A percentile compares a stretch with the other conserved stretches of the same genome.
These are phyloP conservation scores for Microplitis mediator DNA, from an alignment of 1,140 invertebrate species.

Conservation along the genomic window DNA sequence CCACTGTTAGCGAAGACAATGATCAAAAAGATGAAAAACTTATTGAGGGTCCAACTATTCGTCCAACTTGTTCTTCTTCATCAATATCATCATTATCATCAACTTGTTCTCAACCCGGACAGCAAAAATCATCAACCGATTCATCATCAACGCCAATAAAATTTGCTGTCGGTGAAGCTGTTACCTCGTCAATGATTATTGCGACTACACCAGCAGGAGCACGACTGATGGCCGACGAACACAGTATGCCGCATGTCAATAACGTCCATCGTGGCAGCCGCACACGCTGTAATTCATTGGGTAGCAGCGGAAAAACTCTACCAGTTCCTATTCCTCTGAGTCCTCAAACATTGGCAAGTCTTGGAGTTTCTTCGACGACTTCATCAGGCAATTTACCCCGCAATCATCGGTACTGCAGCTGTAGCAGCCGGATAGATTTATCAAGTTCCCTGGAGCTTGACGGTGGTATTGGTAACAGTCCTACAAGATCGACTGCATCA, in stretches of 20 bases:
- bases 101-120: too few relatives aligned
- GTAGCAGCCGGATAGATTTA: slow-evolving; percentile 74
- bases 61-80: too few relatives aligned
- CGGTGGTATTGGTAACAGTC: slow-evolving; percentile 36
- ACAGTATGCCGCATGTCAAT: slow-evolving; percentile 26
- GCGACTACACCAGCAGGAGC: slow-evolving; percentile 37
- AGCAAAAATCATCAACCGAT: slow-evolving; percentile 42
- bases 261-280: slow-evolving; percentile 36
- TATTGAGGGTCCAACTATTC: background rate
- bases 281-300: slow-evolving; percentile 56
- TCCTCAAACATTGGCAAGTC: slow-evolving; percentile 67
- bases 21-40: slow-evolving; percentile 12
- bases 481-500: slow-evolving; percentile 31
- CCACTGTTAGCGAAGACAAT: slow-evolving; percentile 1
- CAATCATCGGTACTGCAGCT: slow-evolving; percentile 68
- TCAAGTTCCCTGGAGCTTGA: slow-evolving; percentile 55
- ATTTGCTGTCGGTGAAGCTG: slow-evolving; percentile 72
- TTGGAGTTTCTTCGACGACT: slow-evolving; percentile 62
- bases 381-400: slow-evolving; percentile 43
- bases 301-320: slow-evolving; percentile 46
- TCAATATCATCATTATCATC: too few relatives aligned
- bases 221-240: slow-evolving; percentile 35
- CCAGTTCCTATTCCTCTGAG: slow-evolving; percentile 64
- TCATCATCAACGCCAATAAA: slow-evolving; percentile 64
- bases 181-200: slow-evolving; percentile 56